Evolutionary conservation across 2,888 invertebrate species (phyloP).

Genomic region (Lydus trimaculatus): DNA sequence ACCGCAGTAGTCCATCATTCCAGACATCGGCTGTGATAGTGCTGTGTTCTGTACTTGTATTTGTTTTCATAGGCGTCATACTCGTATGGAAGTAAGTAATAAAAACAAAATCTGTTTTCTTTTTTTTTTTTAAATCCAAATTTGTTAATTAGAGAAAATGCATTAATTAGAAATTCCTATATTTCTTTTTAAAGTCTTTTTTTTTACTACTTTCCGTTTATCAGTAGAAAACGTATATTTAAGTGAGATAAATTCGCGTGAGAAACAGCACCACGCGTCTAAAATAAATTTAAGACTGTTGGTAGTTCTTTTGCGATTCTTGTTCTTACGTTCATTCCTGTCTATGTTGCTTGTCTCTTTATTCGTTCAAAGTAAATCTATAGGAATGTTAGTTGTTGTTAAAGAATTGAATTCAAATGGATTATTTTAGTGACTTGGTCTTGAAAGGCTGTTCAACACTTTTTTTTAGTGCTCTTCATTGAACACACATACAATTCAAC

Average conservation of each 20-base stretch:
- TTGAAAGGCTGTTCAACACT: neutral
- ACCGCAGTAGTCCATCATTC: slow-evolving; percentile 83
- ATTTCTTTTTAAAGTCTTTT: neutral
- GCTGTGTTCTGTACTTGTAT: slow-evolving; percentile 79
- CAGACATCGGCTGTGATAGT: slow-evolving; percentile 87
- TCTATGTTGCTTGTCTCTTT: neutral
- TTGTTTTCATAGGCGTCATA: slow-evolving; percentile 80
- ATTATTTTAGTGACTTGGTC: slow-evolving; percentile 22
- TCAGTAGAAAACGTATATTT: slow-evolving; percentile 3
- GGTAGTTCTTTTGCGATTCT: neutral
- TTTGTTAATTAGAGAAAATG: neutral
- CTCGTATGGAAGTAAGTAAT: slow-evolving; percentile 88
- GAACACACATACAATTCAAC: neutral
- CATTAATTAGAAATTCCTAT: slow-evolving; percentile 2
- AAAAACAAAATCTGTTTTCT: no score
- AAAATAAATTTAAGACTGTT: slow-evolving; percentile 49
- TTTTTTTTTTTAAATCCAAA: neutral
- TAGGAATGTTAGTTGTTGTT: slow-evolving; percentile 1
- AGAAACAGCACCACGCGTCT: slow-evolving; percentile 47
- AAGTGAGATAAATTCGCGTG: slow-evolving; percentile 45
- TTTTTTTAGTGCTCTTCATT: neutral
- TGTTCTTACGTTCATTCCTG: neutral
- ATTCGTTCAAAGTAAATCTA: slow-evolving; percentile 1
- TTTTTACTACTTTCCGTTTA: neutral
- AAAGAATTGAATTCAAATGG: slow-evolving; percentile 17